These are phyloP conservation scores for Parnassius glacialis DNA, from an alignment of 2,888 invertebrate genomes.

Conservation along the genomic window DNA sequence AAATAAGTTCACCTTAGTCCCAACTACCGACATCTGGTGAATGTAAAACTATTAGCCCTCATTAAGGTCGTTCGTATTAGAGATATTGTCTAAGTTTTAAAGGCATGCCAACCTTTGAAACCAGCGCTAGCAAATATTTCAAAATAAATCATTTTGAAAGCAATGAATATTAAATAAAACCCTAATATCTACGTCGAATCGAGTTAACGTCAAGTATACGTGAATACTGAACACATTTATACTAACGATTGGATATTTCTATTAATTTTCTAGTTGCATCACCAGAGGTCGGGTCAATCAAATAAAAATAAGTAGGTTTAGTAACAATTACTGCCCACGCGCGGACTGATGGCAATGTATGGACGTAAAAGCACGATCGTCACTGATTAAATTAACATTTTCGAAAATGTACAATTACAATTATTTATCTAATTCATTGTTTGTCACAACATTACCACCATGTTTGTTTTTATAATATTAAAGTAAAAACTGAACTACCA, in stretches of 20 bases:
- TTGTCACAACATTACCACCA: too few species aligned
- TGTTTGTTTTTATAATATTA: too few species aligned
- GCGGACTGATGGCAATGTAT: conserved; percentile 2
- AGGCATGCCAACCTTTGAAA: too few species aligned
- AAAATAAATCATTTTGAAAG: neutral
- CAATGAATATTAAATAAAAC: neutral
- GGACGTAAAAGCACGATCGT: neutral
- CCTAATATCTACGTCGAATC: conserved; percentile 21
- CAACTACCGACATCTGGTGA: too few species aligned
- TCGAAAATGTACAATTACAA: neutral
- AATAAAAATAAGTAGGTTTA: conserved; percentile 51
- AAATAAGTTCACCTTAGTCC: too few species aligned
- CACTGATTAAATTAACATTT: conserved; percentile 10
- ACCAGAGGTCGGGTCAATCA: conserved; percentile 56
- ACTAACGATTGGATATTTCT: conserved; percentile 27
- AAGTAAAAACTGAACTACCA: too few species aligned
- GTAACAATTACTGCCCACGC: conserved; percentile 43
- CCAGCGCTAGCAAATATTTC: neutral
- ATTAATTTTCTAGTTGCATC: conserved; percentile 28
- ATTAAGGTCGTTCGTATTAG: too few species aligned
- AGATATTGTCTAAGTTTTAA: too few species aligned
- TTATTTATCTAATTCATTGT: neutral
- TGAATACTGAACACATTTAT: conserved; percentile 21
- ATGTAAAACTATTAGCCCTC: too few species aligned
- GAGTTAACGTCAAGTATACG: conserved; percentile 16